These are phyloP conservation scores for Corythaixoides concolor DNA, from an alignment of 2,113 vertebrate species.

Conservation along the genomic window DNA sequence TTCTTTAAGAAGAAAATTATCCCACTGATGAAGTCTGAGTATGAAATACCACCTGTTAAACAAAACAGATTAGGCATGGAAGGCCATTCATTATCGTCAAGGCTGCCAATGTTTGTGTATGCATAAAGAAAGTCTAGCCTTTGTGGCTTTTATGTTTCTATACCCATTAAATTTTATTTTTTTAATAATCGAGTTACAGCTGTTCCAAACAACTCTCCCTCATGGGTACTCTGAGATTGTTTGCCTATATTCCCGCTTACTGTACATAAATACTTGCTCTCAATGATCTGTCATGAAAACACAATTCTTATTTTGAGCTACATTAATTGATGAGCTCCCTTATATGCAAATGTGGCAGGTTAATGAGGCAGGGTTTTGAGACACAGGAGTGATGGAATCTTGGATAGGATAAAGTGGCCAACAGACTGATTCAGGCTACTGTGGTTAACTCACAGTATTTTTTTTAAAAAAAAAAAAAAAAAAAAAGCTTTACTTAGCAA, in stretches of 20 bases:
- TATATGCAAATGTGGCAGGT: background rate
- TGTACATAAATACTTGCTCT: background rate
- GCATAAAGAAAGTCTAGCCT: background rate
- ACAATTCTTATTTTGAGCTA: background rate
- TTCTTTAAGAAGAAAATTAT: conserved; percentile 27
- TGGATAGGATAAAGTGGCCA: background rate
- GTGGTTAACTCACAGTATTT: background rate
- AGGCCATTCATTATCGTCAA: background rate
- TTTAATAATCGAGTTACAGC: conserved; percentile 53
- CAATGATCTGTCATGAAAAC: background rate
- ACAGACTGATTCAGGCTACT: background rate
- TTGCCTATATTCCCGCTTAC: background rate
- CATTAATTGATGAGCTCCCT: background rate
- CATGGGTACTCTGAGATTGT: background rate
- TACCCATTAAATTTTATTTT: conserved; percentile 47
- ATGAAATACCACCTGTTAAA: conserved; percentile 38
- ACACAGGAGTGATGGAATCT: background rate
- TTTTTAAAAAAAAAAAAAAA: too few relatives aligned
- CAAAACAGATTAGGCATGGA: background rate
- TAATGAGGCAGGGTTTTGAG: background rate
- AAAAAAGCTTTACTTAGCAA: background rate
- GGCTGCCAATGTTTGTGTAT: conserved; percentile 28
- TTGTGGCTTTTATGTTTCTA: conserved; percentile 10
- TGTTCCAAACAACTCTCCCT: conserved; percentile 11
- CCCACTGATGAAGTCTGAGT: background rate